Conservation (phyloP, 2,888 invertebrate species). For the Orchesella flavescens region DNA sequence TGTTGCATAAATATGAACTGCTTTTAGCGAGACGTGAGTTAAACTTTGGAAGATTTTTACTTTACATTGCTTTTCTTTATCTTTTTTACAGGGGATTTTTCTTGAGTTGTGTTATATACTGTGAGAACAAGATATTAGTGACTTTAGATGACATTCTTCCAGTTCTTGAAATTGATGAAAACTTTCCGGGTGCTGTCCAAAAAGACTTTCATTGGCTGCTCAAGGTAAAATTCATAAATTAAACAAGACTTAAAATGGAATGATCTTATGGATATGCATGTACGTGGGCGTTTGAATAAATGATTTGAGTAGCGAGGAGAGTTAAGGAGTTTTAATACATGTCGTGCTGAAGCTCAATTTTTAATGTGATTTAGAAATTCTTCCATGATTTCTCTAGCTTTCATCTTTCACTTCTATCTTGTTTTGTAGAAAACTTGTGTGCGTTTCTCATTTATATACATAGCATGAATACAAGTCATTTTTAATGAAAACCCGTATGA, state of each 20-base stretch:
- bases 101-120: constrained; percentile 92
- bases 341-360: neutral
- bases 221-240: constrained; percentile 79
- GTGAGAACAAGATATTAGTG: constrained; percentile 95
- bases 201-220: constrained; percentile 98
- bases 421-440: too few species aligned
- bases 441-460: too few species aligned
- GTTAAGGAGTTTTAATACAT: neutral
- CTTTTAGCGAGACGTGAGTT: neutral
- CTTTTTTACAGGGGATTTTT: constrained; percentile 87
- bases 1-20: neutral
- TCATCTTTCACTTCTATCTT: neutral
- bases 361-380: neutral
- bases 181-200: constrained; percentile 91
- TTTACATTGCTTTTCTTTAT: neutral
- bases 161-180: constrained; percentile 97
- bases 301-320: neutral
- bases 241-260: too few species aligned
- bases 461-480: neutral
- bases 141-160: constrained; percentile 98
- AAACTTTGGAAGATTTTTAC: neutral
- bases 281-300: neutral
- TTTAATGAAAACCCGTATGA: neutral
- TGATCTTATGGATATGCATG: too few species aligned
- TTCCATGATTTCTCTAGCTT: neutral